Percentiles rank a stretch among this genome's conserved stretches.
Conservation (phyloP, 1,140 invertebrate genomes). For the Drosophila subobscura region DNA sequence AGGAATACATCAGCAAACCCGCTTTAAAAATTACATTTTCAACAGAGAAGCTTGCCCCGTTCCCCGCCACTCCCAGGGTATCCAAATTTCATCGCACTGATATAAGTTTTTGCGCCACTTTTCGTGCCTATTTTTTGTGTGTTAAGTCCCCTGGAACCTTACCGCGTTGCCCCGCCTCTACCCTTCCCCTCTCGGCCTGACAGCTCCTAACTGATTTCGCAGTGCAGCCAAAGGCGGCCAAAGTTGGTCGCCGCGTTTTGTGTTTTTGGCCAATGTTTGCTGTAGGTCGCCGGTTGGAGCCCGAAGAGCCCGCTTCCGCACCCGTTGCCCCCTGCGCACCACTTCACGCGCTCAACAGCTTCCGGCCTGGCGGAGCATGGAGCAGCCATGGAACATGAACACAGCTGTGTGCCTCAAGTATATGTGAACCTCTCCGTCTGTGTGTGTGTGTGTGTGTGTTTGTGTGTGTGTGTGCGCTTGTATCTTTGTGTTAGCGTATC, state of each 20-base stretch:
- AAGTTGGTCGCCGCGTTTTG: slow-evolving; percentile 50
- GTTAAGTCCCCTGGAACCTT: slow-evolving; percentile 4
- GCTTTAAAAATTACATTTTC: too few relatives aligned
- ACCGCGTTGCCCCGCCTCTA: slow-evolving; percentile 21
- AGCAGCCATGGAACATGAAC: slow-evolving; percentile 19
- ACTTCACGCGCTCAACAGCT: slow-evolving; percentile 61
- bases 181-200: background rate
- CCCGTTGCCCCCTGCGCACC: background rate
- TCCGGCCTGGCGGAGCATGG: slow-evolving; percentile 39
- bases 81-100: too few relatives aligned
- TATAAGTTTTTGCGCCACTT: too few relatives aligned
- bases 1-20: too few relatives aligned
- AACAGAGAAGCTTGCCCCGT: too few relatives aligned
- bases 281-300: slow-evolving; percentile 38
- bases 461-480: slow-evolving; percentile 24
- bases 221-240: slow-evolving; percentile 57
- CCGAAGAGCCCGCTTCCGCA: background rate
- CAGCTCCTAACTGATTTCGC: slow-evolving; percentile 50
- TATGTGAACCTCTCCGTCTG: slow-evolving; percentile 25
- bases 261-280: slow-evolving; percentile 61
- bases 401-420: background rate
- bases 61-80: too few relatives aligned
- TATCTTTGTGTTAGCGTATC: background rate
- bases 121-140: slow-evolving; percentile 19
- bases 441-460: slow-evolving; percentile 26